Percentiles rank a stretch among this genome's conserved stretches.
These are phyloP conservation scores for Sapajus apella DNA, from an alignment of 2,113 vertebrate genomes.

Conservation along the genomic window DNA sequence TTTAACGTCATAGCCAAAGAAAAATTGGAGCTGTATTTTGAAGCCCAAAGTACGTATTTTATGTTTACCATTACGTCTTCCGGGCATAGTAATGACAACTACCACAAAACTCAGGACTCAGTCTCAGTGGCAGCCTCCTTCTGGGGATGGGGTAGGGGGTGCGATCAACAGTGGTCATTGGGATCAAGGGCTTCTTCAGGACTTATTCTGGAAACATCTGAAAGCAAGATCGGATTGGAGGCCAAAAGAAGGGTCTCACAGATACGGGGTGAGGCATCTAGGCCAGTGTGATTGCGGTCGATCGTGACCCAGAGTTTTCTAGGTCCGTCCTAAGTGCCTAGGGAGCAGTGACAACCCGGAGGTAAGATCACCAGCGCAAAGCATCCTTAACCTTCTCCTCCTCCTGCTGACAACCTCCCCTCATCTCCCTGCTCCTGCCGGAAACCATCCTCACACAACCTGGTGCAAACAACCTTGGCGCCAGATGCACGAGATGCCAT, in stretches of 20 bases:
- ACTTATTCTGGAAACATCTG: background rate
- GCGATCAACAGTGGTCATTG: background rate
- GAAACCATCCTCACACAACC: background rate
- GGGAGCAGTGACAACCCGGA: background rate
- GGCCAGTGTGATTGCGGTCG: background rate
- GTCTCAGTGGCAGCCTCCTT: background rate
- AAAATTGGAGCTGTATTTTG: conserved; percentile 15
- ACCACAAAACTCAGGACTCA: background rate
- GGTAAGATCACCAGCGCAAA: background rate
- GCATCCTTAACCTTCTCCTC: background rate
- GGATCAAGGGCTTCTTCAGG: background rate
- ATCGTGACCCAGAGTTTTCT: background rate
- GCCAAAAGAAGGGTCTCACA: background rate
- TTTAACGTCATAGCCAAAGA: background rate
- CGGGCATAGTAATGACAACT: background rate
- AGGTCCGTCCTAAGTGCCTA: background rate
- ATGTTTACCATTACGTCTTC: background rate
- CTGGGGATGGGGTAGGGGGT: background rate
- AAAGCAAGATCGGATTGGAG: background rate
- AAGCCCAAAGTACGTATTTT: background rate
- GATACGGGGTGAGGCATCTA: background rate
- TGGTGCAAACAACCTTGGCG: background rate
- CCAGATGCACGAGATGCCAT: background rate
- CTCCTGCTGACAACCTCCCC: background rate
- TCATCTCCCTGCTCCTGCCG: background rate